Conservation (phyloP, 1,140 invertebrate species). For the Triops cancriformis region DNA sequence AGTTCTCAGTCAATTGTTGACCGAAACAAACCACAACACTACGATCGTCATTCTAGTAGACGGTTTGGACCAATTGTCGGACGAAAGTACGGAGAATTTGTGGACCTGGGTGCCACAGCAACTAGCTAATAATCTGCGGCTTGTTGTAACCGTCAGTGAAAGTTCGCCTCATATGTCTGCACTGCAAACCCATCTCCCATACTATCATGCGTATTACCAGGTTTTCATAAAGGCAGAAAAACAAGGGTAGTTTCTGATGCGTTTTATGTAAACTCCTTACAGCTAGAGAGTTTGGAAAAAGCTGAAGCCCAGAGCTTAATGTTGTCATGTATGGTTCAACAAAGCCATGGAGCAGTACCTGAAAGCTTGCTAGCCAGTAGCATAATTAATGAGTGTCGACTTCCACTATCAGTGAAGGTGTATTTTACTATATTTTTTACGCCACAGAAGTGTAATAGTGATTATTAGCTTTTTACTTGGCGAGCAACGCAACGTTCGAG, state of each 20-base stretch:
- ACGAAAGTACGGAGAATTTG: constrained; percentile 28
- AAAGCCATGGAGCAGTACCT: constrained; percentile 50
- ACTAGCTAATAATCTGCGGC: constrained; percentile 57
- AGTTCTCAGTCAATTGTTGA: constrained; percentile 25
- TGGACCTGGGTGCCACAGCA: constrained; percentile 54
- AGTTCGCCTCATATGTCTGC: constrained; percentile 35
- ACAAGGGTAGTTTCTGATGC: too few relatives aligned
- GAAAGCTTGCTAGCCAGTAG: neutral
- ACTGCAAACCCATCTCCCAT: neutral
- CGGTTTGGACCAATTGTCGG: constrained; percentile 26
- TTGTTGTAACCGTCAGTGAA: constrained; percentile 60
- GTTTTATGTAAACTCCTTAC: too few relatives aligned
- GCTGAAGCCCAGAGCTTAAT: constrained; percentile 45
- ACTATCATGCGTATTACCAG: neutral
- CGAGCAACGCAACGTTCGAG: neutral
- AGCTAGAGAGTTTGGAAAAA: constrained; percentile 44
- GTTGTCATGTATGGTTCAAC: constrained; percentile 49
- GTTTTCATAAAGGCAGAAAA: too few relatives aligned
- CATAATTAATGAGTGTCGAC: neutral
- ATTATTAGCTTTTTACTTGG: constrained; percentile 1
- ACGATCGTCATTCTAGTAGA: constrained; percentile 23
- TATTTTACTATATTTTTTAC: neutral
- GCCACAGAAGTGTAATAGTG: neutral
- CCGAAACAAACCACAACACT: neutral
- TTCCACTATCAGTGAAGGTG: neutral